Base-by-base conservation (phyloP, 2,888 invertebrate species). In the Dicyrtomina minuta region DNA sequence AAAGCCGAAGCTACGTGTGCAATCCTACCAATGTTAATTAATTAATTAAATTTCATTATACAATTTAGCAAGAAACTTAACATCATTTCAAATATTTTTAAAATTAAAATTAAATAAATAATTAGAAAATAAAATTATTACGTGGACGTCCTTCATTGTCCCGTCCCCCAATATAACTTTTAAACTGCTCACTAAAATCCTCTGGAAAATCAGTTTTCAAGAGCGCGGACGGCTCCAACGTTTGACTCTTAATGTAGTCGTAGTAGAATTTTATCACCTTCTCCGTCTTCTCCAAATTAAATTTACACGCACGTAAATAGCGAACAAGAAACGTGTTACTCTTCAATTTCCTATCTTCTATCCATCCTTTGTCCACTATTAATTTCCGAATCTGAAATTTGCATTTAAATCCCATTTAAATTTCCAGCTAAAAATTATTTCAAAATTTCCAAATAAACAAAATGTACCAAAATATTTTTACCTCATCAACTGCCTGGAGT, bases 131-230 rank as follows among this genome's bases (percentile, higher is more conserved):
- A 33, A 33, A 33, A 33, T 33, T 33, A 33, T 33, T 41, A 66
- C 66, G n/a, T 68, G 68, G 68, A 2, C 68, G 60, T 20, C 59
- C 55, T 6, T 68, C 49, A 24, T 68, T 60, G 33, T 68, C 68
- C 15, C 33, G 10, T 15, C 68, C 68, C 1, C 68, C 68, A 1
- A 68, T 60, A 46, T 68, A 68, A 53, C 24, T 26, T 49, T 13
- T 26, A 24, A 68, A 68, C 15, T 51, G 12, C 15, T 26, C 33
- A 39, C 49, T 33, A 20, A 68, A 68, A 22, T 68, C 68, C 43
- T 51, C 15, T 20, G 68, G 68, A 20, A 68, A 68, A 33, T 20
- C 26, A 12, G 33, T 53, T 33, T 64, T 64, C 12, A 64, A 2
- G 0, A 53, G 17, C 2, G 51, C 33, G 33, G n/a, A 20, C n/a